Base-by-base conservation (phyloP, 2,797 vertebrate species). In the Oceanodroma leucorhoa region DNA sequence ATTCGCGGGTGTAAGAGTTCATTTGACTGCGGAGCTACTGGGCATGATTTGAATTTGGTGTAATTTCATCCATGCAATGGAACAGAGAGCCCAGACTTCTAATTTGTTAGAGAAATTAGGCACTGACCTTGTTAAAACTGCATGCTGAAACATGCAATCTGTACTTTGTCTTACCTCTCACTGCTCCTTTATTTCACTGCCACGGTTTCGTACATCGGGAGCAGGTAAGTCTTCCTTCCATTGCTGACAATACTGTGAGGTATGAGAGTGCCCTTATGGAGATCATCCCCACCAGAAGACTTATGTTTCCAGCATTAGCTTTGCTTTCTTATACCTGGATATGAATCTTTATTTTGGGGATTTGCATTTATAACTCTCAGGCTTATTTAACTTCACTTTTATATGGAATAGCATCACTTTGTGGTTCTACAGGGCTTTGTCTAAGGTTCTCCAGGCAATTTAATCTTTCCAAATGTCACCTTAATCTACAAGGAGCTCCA, bases 101-200 rank as follows among this genome's bases (percentile, higher is more conserved):
- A 77, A 95, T 96, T 95, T 95, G 86, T 80, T 93, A 77, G 78
- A 94, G 81, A 93, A 94, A 94, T 87, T 45, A 95, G 60, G 50
- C 61, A 91, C 1, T 81, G 83, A 89, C 86, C 78, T 92, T 89
- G 67, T 79, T 93, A 82, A 62, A 94, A 77, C 0, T 73, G 53
- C 88, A 43, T 20, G 78, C n/a, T 87, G 57, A 54, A 90, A 94
- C 81, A 53, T 16, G 88, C 53, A 89, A 30, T 67, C 41, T 67
- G 22, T 73, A 58, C 54, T 72, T 36, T n/a, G 65, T n/a, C 83
- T 91, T 73, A 81, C 85, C 58, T 94, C 48, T 76, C 50, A 23
- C 21, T 72, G 51, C 60, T 89, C 17, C 60, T 84, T 90, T 60
- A 73, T 67, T 89, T 89, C 78, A 79, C 24, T 87, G 60, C 43